These are phyloP conservation scores for Schizaphis graminum DNA, from an alignment of 2,888 invertebrate genomes.

Conservation along the genomic window DNA sequence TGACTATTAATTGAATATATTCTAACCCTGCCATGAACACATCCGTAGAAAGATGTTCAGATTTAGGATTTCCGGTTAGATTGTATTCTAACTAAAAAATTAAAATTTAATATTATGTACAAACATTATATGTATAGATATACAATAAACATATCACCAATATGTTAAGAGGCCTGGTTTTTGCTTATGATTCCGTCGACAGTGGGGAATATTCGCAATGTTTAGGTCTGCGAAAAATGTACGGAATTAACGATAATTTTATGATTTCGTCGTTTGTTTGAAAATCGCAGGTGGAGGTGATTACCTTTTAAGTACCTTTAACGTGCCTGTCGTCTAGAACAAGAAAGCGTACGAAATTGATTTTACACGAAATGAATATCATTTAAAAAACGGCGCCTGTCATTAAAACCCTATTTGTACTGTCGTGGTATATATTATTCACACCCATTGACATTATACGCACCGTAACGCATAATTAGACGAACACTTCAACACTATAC, in stretches of 20 bases:
- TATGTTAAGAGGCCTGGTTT: neutral
- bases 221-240: neutral
- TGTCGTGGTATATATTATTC: neutral
- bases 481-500: neutral
- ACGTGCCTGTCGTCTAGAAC: neutral
- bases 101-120: neutral
- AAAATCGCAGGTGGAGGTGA: neutral
- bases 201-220: neutral
- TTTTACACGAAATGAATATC: slow-evolving; percentile 3
- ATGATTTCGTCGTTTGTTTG: neutral
- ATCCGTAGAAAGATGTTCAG: neutral
- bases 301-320: neutral
- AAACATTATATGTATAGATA: neutral
- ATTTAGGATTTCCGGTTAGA: neutral
- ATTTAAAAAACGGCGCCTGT: neutral
- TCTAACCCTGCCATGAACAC: neutral
- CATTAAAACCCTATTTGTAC: neutral
- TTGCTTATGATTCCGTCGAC: neutral
- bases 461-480: neutral
- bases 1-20: neutral
- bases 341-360: neutral
- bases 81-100: neutral
- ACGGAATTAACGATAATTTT: neutral
- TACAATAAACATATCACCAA: neutral
- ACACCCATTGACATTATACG: neutral